These are phyloP conservation scores for Tipula unca DNA, from an alignment of 2,888 invertebrate species.

Conservation along the genomic window DNA sequence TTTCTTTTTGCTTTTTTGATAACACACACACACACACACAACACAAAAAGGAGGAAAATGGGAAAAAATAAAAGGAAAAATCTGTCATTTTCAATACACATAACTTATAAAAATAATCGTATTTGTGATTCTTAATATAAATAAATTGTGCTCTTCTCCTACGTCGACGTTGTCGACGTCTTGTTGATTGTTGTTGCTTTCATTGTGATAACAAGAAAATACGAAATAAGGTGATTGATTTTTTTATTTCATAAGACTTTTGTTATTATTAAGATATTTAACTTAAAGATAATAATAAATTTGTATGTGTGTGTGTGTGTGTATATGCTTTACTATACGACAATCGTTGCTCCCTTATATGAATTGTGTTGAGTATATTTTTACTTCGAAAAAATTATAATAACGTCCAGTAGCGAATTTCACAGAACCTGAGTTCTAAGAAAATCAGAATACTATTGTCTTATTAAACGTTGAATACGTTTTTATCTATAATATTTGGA, in stretches of 20 bases:
- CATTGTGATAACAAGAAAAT: background rate
- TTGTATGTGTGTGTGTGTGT: too few species aligned
- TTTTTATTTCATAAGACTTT: background rate
- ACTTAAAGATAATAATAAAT: background rate
- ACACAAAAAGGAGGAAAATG: background rate
- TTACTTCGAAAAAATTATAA: too few species aligned
- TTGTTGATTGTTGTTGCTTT: background rate
- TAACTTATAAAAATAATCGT: background rate
- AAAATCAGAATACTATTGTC: too few species aligned
- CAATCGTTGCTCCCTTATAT: too few species aligned
- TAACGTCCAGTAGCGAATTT: too few species aligned
- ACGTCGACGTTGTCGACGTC: background rate
- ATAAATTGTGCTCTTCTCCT: background rate
- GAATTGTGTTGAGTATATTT: too few species aligned
- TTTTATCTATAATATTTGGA: too few species aligned
- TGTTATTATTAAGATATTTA: background rate
- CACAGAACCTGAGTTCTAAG: too few species aligned
- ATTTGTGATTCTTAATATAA: background rate
- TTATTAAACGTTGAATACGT: too few species aligned
- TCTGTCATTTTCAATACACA: slow-evolving; percentile 8
- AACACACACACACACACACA: background rate
- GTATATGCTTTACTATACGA: too few species aligned
- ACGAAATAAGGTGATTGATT: background rate
- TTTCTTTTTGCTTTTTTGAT: background rate
- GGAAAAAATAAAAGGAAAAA: background rate